phyloP scores from a whole-genome alignment of 2,797 vertebrate species.

The Morus bassanus region DNA sequence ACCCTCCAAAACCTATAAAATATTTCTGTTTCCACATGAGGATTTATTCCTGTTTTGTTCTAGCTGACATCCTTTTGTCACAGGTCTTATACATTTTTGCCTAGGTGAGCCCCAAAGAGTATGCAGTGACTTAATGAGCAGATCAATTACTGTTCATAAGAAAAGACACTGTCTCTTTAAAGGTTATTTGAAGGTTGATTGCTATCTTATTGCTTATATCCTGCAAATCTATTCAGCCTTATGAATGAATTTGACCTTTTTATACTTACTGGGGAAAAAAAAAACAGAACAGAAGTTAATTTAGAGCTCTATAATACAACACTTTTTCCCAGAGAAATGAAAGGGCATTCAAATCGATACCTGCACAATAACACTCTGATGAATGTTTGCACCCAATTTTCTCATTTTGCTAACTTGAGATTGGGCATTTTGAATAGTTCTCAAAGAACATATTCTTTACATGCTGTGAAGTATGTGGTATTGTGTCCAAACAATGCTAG shows the following conservation, averaged over 20 bases:
- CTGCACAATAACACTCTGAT: constrained; percentile 91
- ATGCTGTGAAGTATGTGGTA: constrained; percentile 78
- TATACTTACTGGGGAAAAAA: constrained; percentile 84
- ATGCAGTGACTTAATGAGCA: constrained; percentile 74
- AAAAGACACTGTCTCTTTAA: constrained; percentile 76
- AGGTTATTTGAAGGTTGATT: constrained; percentile 92
- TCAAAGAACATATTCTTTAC: constrained; percentile 78
- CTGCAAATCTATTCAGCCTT: constrained; percentile 88
- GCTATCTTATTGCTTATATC: constrained; percentile 87
- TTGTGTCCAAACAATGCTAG: constrained; percentile 92
- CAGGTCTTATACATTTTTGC: constrained; percentile 19
- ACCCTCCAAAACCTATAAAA: neutral
- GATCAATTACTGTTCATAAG: constrained; percentile 80
- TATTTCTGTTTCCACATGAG: neutral
- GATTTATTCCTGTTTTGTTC: constrained; percentile 43
- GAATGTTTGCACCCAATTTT: constrained; percentile 94
- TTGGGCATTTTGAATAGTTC: constrained; percentile 82
- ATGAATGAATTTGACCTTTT: constrained; percentile 99
- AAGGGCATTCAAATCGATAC: constrained; percentile 98
- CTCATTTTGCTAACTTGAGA: constrained; percentile 84
- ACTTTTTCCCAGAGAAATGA: constrained; percentile 89
- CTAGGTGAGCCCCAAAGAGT: constrained; percentile 69
- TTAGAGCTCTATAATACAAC: constrained; percentile 90
- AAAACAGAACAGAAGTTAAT: constrained; percentile 93
- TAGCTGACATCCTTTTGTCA: constrained; percentile 43